Percentiles rank a stretch among this genome's conserved stretches.
Conservation (phyloP, 2,113 vertebrate species). For the Gracilinanus agilis region DNA sequence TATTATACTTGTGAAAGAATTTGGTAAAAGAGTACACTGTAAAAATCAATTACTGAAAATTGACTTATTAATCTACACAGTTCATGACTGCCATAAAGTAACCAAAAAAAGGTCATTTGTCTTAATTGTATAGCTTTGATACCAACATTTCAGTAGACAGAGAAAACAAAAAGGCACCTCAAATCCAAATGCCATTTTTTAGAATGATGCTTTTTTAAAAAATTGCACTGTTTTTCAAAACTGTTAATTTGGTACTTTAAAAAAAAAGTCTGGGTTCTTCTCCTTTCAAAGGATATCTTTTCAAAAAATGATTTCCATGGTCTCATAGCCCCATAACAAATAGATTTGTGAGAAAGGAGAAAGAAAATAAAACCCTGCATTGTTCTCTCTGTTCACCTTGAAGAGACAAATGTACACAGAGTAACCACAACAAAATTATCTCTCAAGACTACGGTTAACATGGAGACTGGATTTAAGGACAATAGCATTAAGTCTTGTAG, state of each 20-base stretch:
- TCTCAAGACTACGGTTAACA: background rate
- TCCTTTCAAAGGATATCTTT: background rate
- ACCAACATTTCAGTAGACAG: background rate
- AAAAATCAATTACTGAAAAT: background rate
- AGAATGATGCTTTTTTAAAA: background rate
- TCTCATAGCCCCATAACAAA: slow-evolving; percentile 40
- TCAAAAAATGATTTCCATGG: background rate
- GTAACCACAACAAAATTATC: slow-evolving; percentile 75
- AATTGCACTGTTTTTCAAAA: background rate
- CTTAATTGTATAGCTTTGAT: background rate
- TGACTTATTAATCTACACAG: background rate
- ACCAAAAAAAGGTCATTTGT: background rate
- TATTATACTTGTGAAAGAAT: slow-evolving; percentile 18
- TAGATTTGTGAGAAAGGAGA: background rate
- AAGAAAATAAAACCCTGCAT: background rate
- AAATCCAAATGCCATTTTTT: accelerated
- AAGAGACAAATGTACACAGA: slow-evolving; percentile 11
- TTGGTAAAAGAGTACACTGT: background rate
- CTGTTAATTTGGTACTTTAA: background rate
- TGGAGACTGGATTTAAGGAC: slow-evolving; percentile 53
- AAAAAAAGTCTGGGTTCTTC: background rate
- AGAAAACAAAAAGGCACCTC: accelerated
- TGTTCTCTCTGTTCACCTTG: background rate
- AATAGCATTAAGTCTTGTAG: background rate
- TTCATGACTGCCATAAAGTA: background rate